Conservation (phyloP, 2,113 vertebrate genomes). For the Forbesichthys papilliferus region DNA sequence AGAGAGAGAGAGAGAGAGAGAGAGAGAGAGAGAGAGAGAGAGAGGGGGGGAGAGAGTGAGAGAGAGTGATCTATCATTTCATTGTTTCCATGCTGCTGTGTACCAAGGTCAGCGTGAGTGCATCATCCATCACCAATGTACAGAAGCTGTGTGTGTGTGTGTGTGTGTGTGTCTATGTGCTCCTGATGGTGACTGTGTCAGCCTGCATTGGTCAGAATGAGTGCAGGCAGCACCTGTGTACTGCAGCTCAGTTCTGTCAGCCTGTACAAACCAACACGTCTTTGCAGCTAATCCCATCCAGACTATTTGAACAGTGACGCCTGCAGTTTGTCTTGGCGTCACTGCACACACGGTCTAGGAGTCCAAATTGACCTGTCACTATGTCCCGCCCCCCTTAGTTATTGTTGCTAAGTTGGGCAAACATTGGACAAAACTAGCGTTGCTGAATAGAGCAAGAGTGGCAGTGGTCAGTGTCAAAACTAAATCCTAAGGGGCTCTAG, state of each 20-base stretch:
- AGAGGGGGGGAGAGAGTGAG: too few species aligned
- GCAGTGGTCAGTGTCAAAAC: too few species aligned
- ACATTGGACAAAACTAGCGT: too few species aligned
- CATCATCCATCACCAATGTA: conserved; percentile 58
- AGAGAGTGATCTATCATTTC: conserved; percentile 43
- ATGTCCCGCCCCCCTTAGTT: too few species aligned
- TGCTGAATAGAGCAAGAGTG: too few species aligned
- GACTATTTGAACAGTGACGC: not conserved
- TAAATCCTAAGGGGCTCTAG: too few species aligned
- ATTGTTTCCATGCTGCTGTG: conserved; percentile 38
- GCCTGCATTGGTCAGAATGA: conserved; percentile 38
- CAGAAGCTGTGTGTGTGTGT: conserved; percentile 1
- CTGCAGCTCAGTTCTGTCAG: conserved; percentile 25
- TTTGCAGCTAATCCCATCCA: too few species aligned
- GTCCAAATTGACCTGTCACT: too few species aligned
- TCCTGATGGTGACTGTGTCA: conserved; percentile 12
- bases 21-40: too few species aligned
- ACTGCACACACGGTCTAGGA: not conserved
- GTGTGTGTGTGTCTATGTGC: not conserved
- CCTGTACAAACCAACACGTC: too few species aligned
- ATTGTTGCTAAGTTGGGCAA: too few species aligned
- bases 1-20: not conserved
- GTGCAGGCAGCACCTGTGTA: not conserved
- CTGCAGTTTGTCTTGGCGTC: not conserved
- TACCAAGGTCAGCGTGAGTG: conserved; percentile 66